Evolutionary conservation across 35 echinoderm and acorn worm species (phyloP).

Genomic region (Hemicentrotus pulcherrimus): DNA sequence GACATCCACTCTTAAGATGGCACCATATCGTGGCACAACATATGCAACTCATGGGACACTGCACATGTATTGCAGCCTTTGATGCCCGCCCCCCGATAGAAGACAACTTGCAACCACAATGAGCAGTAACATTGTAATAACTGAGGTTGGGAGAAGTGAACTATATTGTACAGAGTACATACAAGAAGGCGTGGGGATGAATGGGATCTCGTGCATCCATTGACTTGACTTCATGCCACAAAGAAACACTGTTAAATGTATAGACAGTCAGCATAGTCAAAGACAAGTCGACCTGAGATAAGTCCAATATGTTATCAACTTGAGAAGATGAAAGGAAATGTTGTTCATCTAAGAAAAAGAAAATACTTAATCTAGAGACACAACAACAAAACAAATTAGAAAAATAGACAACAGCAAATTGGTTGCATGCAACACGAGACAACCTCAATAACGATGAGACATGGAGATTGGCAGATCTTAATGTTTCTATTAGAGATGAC

Average conservation of each 20-base stretch:
- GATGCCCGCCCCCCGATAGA: too few relatives aligned
- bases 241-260: neutral
- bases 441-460: neutral
- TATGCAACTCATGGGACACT: neutral
- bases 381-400: neutral
- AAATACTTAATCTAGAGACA: too few relatives aligned
- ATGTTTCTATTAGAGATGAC: neutral
- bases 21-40: neutral
- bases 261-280: neutral
- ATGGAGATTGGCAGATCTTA: neutral
- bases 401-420: neutral
- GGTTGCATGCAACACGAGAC: neutral
- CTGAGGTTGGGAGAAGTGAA: neutral
- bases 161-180: neutral
- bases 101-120: neutral
- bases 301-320: neutral
- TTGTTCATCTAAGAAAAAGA: neutral
- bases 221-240: neutral
- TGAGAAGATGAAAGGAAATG: neutral
- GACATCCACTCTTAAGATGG: neutral
- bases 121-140: neutral
- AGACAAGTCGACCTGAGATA: neutral
- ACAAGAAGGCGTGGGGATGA: neutral
- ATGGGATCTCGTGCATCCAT: neutral
- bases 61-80: neutral